Evolutionary conservation across 2,888 invertebrate species (phyloP), one percentile per base, ranked within the genome.

Genomic region (Drosophila mercatorum): DNA sequence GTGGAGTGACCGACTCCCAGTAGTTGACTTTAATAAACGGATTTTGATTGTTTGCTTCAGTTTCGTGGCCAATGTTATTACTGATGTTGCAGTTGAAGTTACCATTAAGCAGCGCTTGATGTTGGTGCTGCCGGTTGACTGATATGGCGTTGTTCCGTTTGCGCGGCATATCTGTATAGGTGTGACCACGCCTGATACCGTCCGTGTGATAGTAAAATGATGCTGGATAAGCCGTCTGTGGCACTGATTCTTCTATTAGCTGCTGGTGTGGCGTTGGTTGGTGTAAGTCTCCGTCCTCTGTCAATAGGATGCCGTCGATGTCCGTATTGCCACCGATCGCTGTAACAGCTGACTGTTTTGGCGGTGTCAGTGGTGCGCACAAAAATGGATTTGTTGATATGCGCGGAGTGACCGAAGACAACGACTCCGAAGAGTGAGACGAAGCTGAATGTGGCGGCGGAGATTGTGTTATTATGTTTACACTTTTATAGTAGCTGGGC

Each of bases 361-460:
- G 77, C n/a, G 81, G 83, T 7, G 83, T 85, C 28, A 85, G 68
- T 12, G 90, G 88, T 6, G 85, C 75, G 72, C 90, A 92, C 51
- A 93, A 84, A 67, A 93, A 93, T 4, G 93, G 93, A 85, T 93
- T 93, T 51, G 93, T 93, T 10, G 92, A 92, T 60, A 92, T 93
- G 72, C 92, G 89, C 26, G 93, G 92, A 66, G 92, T 92, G 26
- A 92, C 92, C 67, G 93, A 92, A 72, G 93, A 92, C 76, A 92
- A 75, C 56, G 93, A 93, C 81, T 93, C 93, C 26, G 93, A 92
- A 53, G 93, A 93, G 67, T 92, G 87, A 44, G 92, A 92, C 1
- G 93, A 93, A 11, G 89, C 88, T 46, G 92, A 91, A 17, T 92
- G 91, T 44, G 91, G 91, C 58, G 92, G 91, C 61, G 92, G 92